These are phyloP conservation scores for Cheilosia impressa DNA, from an alignment of 2,888 invertebrate species.

Conservation along the genomic window DNA sequence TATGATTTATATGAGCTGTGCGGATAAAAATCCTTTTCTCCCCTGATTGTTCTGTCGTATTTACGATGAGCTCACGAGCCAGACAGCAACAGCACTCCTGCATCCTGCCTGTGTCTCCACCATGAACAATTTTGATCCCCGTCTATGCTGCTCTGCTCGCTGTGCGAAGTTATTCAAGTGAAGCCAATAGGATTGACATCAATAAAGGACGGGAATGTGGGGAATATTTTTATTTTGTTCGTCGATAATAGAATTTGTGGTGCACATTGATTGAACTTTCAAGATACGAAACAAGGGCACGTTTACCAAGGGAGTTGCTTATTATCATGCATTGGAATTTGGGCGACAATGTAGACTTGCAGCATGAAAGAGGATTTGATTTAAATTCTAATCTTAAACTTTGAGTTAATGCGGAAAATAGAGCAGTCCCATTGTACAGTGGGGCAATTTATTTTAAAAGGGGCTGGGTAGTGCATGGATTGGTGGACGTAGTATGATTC, in stretches of 20 bases:
- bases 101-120: neutral
- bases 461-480: too few relatives aligned
- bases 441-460: neutral
- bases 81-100: conserved; percentile 7
- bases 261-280: conserved; percentile 55
- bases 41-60: neutral
- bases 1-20: conserved; percentile 16
- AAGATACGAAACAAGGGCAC: conserved; percentile 14
- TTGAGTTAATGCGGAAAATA: neutral
- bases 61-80: neutral
- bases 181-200: conserved; percentile 45
- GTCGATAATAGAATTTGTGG: conserved; percentile 43
- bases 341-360: conserved; percentile 24
- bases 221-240: conserved; percentile 17
- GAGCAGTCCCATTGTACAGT: neutral
- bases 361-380: conserved; percentile 10
- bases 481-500: too few relatives aligned
- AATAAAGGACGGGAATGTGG: conserved; percentile 1
- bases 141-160: conserved; percentile 1
- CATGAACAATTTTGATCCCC: conserved; percentile 17
- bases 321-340: conserved; percentile 25
- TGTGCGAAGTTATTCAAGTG: conserved; percentile 34
- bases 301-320: neutral
- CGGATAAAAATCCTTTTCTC: conserved; percentile 26
- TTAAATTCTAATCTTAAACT: conserved; percentile 17